Conservation (phyloP, 2,113 vertebrate species). For the Tychaedon coryphoeus region DNA sequence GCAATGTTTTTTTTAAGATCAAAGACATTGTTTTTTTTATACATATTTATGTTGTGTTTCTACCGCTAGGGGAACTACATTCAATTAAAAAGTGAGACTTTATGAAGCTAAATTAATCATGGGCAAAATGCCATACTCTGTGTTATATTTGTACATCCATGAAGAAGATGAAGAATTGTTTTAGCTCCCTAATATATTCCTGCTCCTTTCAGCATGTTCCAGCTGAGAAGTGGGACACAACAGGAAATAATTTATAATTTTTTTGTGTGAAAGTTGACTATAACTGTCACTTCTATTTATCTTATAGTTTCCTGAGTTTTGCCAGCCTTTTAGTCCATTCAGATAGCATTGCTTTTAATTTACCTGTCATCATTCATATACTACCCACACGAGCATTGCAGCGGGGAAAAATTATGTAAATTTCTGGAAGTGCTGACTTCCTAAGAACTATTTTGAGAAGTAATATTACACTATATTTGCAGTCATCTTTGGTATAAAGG, state of each 20-base stretch:
- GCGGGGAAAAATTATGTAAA: constrained; percentile 36
- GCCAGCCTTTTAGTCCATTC: constrained; percentile 73
- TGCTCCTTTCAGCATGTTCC: constrained; percentile 71
- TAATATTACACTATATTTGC: not conserved
- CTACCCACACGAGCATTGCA: constrained; percentile 23
- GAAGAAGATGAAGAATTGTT: not conserved
- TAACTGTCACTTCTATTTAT: constrained; percentile 84
- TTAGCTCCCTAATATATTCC: constrained; percentile 25
- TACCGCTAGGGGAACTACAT: constrained; percentile 8
- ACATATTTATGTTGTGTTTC: not conserved
- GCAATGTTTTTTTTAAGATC: not conserved
- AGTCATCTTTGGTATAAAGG: not conserved
- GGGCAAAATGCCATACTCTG: not conserved
- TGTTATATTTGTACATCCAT: not conserved
- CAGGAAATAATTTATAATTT: constrained; percentile 82
- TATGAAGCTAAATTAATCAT: not conserved
- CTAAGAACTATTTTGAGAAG: constrained; percentile 22
- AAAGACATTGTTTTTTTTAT: not conserved
- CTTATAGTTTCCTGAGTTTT: constrained; percentile 66
- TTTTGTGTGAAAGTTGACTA: constrained; percentile 71
- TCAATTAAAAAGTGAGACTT: constrained; percentile 29
- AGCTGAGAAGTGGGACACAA: constrained; percentile 82
- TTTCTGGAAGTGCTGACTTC: constrained; percentile 50
- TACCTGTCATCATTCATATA: constrained; percentile 35
- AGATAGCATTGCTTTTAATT: constrained; percentile 63